Conservation (phyloP, 2,113 vertebrate genomes). For the Coregonus clupeaformis region DNA sequence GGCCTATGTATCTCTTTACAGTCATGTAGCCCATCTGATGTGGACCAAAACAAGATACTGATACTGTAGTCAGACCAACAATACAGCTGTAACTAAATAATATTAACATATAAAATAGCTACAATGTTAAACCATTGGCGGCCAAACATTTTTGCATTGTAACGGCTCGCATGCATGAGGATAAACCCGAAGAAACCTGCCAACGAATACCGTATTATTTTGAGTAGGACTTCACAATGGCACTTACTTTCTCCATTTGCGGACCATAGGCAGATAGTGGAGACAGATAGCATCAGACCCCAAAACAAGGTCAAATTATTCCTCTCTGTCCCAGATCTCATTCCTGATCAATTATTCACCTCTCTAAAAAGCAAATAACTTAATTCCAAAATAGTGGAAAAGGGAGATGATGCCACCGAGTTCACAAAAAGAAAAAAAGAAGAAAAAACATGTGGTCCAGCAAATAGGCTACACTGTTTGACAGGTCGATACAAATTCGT, state of each 20-base stretch:
- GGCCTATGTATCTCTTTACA: no score
- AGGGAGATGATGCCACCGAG: background rate
- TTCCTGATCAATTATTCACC: constrained; percentile 76
- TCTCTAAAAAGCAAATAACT: constrained; percentile 49
- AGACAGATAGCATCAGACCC: constrained; percentile 81
- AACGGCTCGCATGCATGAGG: background rate
- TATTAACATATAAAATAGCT: background rate
- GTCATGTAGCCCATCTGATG: background rate
- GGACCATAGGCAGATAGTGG: constrained; percentile 79
- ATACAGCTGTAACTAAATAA: constrained; percentile 1
- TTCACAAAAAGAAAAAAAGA: background rate
- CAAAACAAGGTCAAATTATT: constrained; percentile 85
- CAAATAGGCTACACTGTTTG: constrained; percentile 8
- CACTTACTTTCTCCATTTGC: constrained; percentile 90
- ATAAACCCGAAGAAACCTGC: background rate
- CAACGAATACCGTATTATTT: background rate
- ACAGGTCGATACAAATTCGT: constrained; percentile 39
- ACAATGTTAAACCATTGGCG: background rate
- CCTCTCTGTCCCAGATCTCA: constrained; percentile 82
- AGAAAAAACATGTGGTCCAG: no score
- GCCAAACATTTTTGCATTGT: background rate
- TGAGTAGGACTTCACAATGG: background rate
- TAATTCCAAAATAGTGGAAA: background rate
- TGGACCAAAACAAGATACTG: background rate
- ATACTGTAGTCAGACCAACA: background rate